These are phyloP conservation scores for Tenthredo amoena DNA, from an alignment of 2,888 invertebrate genomes.

Conservation along the genomic window DNA sequence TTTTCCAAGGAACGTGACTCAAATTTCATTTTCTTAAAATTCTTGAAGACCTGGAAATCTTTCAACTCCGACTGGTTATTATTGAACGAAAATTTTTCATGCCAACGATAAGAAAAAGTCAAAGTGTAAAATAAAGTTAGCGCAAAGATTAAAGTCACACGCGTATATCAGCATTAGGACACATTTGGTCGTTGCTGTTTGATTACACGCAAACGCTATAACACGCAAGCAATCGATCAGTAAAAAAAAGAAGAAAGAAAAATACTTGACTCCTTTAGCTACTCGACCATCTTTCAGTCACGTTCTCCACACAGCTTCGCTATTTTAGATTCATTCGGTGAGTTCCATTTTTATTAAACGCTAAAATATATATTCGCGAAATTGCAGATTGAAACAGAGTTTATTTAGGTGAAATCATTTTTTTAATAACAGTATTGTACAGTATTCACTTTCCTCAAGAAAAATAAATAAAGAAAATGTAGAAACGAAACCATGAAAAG, in stretches of 20 bases:
- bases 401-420: not conserved
- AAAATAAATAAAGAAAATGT: not conserved
- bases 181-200: constrained; percentile 22
- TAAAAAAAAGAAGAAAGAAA: not conserved
- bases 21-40: not conserved
- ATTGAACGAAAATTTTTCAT: not conserved
- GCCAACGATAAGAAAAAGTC: not conserved
- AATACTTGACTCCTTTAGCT: not conserved
- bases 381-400: not conserved
- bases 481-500: not conserved
- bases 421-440: not conserved
- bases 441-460: not conserved
- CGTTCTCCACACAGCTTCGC: not conserved
- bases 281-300: constrained; percentile 18
- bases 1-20: no score
- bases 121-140: constrained; percentile 30
- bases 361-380: not conserved
- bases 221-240: constrained; percentile 23
- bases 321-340: not conserved
- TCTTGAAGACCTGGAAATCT: not conserved
- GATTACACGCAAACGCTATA: constrained; percentile 39
- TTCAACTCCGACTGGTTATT: not conserved
- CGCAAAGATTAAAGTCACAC: constrained; percentile 9
- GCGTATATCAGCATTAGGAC: constrained; percentile 25
- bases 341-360: not conserved